Base-by-base conservation (phyloP, 2,113 vertebrate species). In the Campylomormyrus numenius region DNA sequence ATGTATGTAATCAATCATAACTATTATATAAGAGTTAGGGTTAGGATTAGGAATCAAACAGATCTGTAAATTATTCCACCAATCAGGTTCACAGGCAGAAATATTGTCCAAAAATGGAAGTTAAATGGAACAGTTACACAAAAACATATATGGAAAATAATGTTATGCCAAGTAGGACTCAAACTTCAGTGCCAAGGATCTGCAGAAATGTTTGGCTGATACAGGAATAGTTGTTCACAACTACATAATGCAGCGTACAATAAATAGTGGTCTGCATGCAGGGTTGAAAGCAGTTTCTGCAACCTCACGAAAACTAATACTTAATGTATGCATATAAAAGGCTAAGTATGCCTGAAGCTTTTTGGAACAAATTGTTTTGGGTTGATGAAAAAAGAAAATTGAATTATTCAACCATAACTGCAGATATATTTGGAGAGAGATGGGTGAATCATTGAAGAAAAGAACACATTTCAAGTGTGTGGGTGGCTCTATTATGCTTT, bases 381-480 rank as follows among this genome's bases (percentile, higher is more conserved):
- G 88, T 42, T 52, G 66, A 89, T 45, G 77, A n/a, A 89, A n/a
- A 89, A 39, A 27, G 52, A 88, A 52, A 42, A 56, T 88, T 39
- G 74, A 80, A 80, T 80, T 80, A 42, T 80, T 80, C 74, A 42
- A n/a, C 74, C 74, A 42, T 80, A 80, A 42, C 74, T 42, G 17
- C 35, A 80, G 74, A 80, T 80, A 88, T 35, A 39, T 88, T 52
- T 88, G 49, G 86, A 56, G 45, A 83, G 77, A 89, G 74, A 74
- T 52, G 45, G 39, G 13, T 48, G 19, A 56, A 89, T 42, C 70
- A 83, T 49, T 85, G 42, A 48, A 27, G 66, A 83, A 89, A 89
- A 89, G 88, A 89, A 52, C 74, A 89, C 88, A 42, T 89, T 89
- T 89, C 49, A 45, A 70, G 74, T 48, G 77, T 27, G 83, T 46